Base-by-base conservation (phyloP, 1,140 invertebrate species). In the Aricia agestis region DNA sequence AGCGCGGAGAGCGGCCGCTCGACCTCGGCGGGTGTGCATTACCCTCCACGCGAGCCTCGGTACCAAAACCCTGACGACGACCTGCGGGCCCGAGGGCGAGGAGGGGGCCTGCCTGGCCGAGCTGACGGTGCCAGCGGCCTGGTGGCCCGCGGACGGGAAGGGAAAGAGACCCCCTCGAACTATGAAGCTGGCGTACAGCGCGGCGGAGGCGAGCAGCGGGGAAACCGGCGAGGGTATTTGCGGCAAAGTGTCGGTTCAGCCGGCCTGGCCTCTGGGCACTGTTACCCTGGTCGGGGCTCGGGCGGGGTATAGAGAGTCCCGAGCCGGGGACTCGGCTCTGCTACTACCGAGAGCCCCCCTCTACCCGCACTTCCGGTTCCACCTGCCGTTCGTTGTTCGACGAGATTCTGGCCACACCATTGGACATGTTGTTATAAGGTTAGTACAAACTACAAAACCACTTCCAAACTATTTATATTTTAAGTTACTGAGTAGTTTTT, bases 61-160 rank as follows among this genome's bases (percentile, higher is more conserved):
- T 5, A 89, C 89, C 11, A 89, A 92, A 71, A 85, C 95, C 0
- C 88, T 98, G 32, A 95, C 95, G 19, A 95, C 96, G 0, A 95
- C 96, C 2, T 98, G 97, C 87, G 97, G 95, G 79, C 97, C 97
- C 0, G 96, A 97, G 83, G 96, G 95, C 3, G 96, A 97, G 76
- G 97, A 98, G 79, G 97, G 97, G 0, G 97, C 97, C 0, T 98
- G 97, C 79, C 92, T 98, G 59, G 97, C 97, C 1, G 96, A 97
- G 79, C 71, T 93, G 45, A 92, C 93, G 0, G 94, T 98, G 9
- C 97, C 97, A 0, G 95, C 96, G 0, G 93, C 94, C 58, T 98
- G 97, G 97, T 98, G 97, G 97, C 95, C 97, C 19, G 93, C 95
- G 0, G 93, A 93, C 76, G 93, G 94, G 9, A 93, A 93, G 42